These are phyloP conservation scores for Capromys pilorides DNA, from an alignment of 2,797 vertebrate genomes.

Conservation along the genomic window DNA sequence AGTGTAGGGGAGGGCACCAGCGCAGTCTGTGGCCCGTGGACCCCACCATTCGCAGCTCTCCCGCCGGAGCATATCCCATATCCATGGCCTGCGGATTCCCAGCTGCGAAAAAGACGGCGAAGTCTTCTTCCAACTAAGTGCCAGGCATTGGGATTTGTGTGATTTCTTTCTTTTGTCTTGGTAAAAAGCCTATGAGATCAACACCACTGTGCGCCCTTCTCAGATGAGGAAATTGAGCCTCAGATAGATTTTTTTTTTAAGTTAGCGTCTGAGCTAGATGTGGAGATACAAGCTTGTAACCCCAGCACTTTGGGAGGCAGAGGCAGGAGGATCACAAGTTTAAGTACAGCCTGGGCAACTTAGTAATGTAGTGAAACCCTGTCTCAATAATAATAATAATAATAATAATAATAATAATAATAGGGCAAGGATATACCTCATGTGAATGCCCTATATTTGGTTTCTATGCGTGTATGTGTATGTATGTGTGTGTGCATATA, in stretches of 20 bases:
- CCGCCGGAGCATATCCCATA: background rate
- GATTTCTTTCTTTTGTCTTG: constrained; percentile 15
- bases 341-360: background rate
- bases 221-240: background rate
- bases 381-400: background rate
- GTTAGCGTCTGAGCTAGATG: background rate
- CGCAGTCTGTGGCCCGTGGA: background rate
- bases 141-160: background rate
- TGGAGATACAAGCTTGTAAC: background rate
- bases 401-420: background rate
- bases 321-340: background rate
- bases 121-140: background rate
- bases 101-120: background rate
- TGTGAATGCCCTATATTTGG: background rate
- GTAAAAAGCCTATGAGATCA: background rate
- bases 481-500: background rate
- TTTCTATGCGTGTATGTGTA: background rate
- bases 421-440: background rate
- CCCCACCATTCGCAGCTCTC: background rate
- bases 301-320: background rate
- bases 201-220: background rate
- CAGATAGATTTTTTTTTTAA: background rate
- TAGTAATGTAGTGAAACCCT: background rate
- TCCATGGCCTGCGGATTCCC: background rate
- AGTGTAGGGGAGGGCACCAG: background rate